Base-by-base conservation (phyloP, 2,888 invertebrate species). In the Penaeus monodon region DNA sequence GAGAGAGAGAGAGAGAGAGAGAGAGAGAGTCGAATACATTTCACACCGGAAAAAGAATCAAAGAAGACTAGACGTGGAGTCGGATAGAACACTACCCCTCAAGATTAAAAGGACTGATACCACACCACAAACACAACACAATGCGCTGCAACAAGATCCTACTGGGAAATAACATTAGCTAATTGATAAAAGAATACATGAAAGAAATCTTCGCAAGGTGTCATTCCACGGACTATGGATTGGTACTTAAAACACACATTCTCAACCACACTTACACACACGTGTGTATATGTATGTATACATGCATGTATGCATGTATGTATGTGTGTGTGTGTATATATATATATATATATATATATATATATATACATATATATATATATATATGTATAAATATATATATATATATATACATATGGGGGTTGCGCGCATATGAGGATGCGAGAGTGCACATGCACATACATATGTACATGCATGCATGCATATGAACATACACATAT, bases 321-420 rank as follows among this genome's bases (percentile, higher is more conserved):
- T 29, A 68, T 68, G 17, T 68, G 14, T 68, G 10, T 68, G 22
- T 66, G 6, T 66, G 6, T 66, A 66, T 66, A 66, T 66, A 66
- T 66, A 66, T 66, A 66, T 66, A 66, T 66, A 66, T 66, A 66
- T 66, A 66, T 66, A 66, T 66, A 66, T 66, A 66, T 66, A 66
- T 66, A 66, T 66, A 66, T 66, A 66, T 66, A 66, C 6, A 66
- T 66, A 66, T 66, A 66, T 66, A 66, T 22, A 66, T 66, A 66
- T 22, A 66, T 66, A 66, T 66, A 66, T 66, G 6, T 66, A 66
- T n/a, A 66, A 4, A 66, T 66, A 66, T 66, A 66, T 6, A 66
- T 66, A 66, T 66, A 66, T 66, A 66, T 66, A 66, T 66, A 66
- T 38, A 38, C 6, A 38, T 6, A 38, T 38, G 2, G n/a, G n/a